Evolutionary conservation across 2,113 vertebrate genomes (phyloP).

Genomic region (Chamaea fasciata): DNA sequence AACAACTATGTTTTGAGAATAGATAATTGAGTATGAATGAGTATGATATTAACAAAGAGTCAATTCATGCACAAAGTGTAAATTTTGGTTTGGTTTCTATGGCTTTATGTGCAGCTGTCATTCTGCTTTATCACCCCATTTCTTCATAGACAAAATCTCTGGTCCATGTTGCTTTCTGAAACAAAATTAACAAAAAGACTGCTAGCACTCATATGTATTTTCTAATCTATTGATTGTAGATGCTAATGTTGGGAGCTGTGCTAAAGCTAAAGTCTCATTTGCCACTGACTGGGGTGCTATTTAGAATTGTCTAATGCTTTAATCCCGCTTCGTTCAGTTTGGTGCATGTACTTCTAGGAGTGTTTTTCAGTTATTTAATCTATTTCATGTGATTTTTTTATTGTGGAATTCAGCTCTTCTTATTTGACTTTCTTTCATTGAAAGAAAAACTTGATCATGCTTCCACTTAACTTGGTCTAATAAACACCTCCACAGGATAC

Average conservation of each 20-base stretch:
- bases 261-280: background rate
- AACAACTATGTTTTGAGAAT: background rate
- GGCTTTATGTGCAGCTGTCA: background rate
- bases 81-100: background rate
- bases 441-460: background rate
- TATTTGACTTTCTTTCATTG: background rate
- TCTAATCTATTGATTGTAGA: background rate
- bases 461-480: constrained; percentile 43
- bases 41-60: background rate
- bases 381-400: background rate
- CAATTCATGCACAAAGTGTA: background rate
- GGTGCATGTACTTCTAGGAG: background rate
- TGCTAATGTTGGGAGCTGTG: background rate
- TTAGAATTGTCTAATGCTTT: background rate
- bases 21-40: background rate
- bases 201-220: background rate
- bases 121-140: background rate
- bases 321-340: background rate
- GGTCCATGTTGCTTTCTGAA: background rate
- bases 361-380: background rate
- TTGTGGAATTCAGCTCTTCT: background rate
- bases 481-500: constrained; percentile 59
- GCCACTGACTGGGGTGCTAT: background rate
- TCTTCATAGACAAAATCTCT: background rate
- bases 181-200: background rate